A percentile compares a stretch with the other conserved stretches of the same genome.
These are phyloP conservation scores for Drosophila demipolita DNA, from an alignment of 2,888 invertebrate species.

Conservation along the genomic window DNA sequence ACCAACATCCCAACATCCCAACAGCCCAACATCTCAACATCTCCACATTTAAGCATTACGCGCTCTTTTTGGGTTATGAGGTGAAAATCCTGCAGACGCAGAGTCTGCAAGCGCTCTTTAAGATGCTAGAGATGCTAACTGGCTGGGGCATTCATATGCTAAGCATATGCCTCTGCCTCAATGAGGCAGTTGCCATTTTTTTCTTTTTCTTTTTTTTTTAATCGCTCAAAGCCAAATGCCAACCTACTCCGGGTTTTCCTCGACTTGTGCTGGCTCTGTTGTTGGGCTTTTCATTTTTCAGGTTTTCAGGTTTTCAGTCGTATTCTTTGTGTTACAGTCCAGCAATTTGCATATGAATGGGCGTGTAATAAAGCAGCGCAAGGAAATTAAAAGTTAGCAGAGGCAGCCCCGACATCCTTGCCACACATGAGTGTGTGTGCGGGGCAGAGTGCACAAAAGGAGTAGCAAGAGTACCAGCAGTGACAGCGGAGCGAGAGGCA, in stretches of 20 bases:
- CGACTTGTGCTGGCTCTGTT: constrained; percentile 30
- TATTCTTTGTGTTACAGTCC: constrained; percentile 67
- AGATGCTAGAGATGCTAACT: constrained; percentile 40
- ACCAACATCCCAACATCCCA: constrained; percentile 31
- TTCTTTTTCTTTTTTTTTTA: constrained; percentile 54
- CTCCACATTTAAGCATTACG: constrained; percentile 2
- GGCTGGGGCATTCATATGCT: constrained; percentile 40
- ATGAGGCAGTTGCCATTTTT: constrained; percentile 46
- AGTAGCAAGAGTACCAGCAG: background rate
- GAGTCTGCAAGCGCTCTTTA: constrained; percentile 51
- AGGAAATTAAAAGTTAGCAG: constrained; percentile 74
- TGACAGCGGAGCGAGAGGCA: background rate
- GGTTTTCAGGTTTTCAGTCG: constrained; percentile 31
- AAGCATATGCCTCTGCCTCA: constrained; percentile 62
- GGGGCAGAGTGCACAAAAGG: constrained; percentile 12
- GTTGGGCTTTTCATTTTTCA: constrained; percentile 50
- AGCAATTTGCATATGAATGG: constrained; percentile 80
- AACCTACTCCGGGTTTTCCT: constrained; percentile 36
- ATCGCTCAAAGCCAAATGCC: constrained; percentile 74
- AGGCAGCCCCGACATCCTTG: constrained; percentile 24
- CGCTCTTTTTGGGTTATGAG: constrained; percentile 72
- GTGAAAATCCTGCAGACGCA: constrained; percentile 66
- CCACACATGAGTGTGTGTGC: constrained; percentile 24
- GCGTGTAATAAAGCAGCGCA: constrained; percentile 72
- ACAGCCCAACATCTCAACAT: constrained; percentile 26